phyloP scores from a whole-genome alignment of 2,888 invertebrate genomes.

The Cryptocephalus primarius region DNA sequence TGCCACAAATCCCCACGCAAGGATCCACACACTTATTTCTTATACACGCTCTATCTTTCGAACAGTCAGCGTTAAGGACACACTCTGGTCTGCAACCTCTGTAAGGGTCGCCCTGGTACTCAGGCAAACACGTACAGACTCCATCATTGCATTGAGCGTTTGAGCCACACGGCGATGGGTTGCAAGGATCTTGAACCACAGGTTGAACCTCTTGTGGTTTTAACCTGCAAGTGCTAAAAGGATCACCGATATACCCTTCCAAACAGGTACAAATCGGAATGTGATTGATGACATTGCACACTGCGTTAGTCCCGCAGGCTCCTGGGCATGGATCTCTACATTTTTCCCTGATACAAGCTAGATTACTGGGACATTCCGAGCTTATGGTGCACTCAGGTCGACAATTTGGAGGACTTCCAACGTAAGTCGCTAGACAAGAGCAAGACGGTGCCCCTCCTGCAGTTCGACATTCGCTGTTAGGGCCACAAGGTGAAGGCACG shows the following conservation, averaged over 20 bases:
- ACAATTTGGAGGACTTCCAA: constrained; percentile 54
- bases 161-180: constrained; percentile 53
- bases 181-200: constrained; percentile 36
- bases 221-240: constrained; percentile 46
- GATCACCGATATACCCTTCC: constrained; percentile 50
- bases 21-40: constrained; percentile 67
- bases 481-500: constrained; percentile 68
- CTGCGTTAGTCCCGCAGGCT: constrained; percentile 51
- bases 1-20: constrained; percentile 68
- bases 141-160: constrained; percentile 62
- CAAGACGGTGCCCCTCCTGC: constrained; percentile 47
- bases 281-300: constrained; percentile 56
- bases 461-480: constrained; percentile 65
- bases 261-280: constrained; percentile 58
- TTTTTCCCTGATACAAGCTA: constrained; percentile 47
- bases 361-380: constrained; percentile 47
- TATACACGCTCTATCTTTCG: constrained; percentile 56
- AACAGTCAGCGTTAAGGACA: constrained; percentile 63
- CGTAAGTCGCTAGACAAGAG: constrained; percentile 46
- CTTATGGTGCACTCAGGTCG: constrained; percentile 55
- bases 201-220: constrained; percentile 32
- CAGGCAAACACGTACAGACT: constrained; percentile 57
- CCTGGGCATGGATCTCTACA: constrained; percentile 52
- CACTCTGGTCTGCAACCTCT: constrained; percentile 71
- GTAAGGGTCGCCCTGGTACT: constrained; percentile 70